These are phyloP conservation scores for Theristicus caerulescens DNA, from an alignment of 2,113 vertebrate species.

Conservation along the genomic window DNA sequence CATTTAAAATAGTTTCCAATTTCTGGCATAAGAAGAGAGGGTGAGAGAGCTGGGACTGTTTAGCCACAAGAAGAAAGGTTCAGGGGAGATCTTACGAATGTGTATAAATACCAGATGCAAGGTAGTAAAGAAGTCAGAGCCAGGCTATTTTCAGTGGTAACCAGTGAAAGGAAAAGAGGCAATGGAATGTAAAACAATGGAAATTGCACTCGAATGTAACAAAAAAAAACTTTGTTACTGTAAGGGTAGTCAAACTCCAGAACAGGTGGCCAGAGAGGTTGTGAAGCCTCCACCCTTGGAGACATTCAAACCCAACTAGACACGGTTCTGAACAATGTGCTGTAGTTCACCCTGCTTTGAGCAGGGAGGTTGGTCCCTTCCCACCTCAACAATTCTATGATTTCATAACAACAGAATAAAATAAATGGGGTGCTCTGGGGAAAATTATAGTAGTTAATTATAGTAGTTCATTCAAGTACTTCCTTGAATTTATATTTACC, in stretches of 20 bases:
- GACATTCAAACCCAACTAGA: not conserved
- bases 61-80: not conserved
- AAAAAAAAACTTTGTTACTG: not conserved
- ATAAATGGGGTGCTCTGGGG: not conserved
- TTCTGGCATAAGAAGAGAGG: not conserved
- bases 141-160: not conserved
- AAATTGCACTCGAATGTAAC: not conserved
- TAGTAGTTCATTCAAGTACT: not conserved
- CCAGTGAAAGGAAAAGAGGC: not conserved
- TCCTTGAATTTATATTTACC: not conserved
- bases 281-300: not conserved
- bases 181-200: not conserved
- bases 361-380: not conserved
- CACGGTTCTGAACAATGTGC: accelerated
- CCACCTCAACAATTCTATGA: not conserved
- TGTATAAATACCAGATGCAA: not conserved
- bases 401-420: not conserved
- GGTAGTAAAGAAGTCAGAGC: not conserved
- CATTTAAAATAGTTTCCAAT: not conserved
- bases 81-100: not conserved
- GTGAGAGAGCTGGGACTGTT: not conserved
- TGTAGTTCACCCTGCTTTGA: not conserved
- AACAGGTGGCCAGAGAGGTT: not conserved
- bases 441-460: not conserved
- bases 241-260: not conserved